Conservation (phyloP, 2,113 vertebrate species). For the Syngnathus scovelli region DNA sequence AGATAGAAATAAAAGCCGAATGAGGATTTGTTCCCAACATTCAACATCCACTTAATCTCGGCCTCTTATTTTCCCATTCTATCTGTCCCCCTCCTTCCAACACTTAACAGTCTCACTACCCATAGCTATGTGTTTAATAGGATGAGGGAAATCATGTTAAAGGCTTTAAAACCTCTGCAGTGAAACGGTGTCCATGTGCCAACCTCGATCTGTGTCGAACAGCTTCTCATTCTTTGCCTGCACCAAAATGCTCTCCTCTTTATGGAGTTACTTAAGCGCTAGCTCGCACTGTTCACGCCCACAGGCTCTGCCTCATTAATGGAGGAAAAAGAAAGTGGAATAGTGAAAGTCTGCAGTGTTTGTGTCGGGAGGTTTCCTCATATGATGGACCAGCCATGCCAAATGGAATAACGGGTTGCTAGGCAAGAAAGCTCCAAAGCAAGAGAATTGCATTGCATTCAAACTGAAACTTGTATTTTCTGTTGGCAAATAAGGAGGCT, state of each 20-base stretch:
- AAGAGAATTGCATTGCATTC: background rate
- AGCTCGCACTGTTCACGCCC: conserved; percentile 29
- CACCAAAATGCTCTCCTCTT: conserved; percentile 30
- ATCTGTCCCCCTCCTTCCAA: conserved; percentile 41
- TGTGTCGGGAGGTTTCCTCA: conserved; percentile 12
- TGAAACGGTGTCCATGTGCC: conserved; percentile 54
- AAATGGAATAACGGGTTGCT: conserved; percentile 8
- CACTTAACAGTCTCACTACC: conserved; percentile 53
- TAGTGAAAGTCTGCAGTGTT: conserved; percentile 6
- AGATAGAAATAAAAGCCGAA: conserved; percentile 43
- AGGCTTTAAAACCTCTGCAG: conserved; percentile 69
- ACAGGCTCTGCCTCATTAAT: conserved; percentile 14
- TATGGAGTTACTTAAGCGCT: conserved; percentile 42
- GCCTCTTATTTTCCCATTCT: conserved; percentile 32
- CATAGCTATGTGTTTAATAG: conserved; percentile 65
- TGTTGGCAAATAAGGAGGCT: conserved; percentile 18
- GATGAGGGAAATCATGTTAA: conserved; percentile 73
- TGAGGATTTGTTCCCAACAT: conserved; percentile 48
- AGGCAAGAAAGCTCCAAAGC: background rate
- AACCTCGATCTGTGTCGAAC: conserved; percentile 44
- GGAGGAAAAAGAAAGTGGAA: conserved; percentile 10
- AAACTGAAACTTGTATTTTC: conserved; percentile 7
- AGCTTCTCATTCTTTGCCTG: conserved; percentile 42
- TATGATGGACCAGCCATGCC: background rate
- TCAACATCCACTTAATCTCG: conserved; percentile 54